phyloP scores from a whole-genome alignment of 2,113 vertebrate genomes.

The Condylura cristata region DNA sequence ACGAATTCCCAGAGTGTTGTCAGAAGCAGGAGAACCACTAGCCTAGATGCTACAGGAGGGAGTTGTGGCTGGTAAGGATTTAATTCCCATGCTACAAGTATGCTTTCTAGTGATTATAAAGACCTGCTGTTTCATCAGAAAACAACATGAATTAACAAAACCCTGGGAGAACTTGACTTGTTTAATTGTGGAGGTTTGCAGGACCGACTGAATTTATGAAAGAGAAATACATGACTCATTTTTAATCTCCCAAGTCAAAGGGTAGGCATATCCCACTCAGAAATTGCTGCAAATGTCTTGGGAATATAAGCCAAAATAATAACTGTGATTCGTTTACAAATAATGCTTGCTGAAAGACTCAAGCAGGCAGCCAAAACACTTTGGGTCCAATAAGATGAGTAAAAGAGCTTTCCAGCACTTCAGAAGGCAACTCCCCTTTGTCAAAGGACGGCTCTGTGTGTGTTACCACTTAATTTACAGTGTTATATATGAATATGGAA shows the following conservation, averaged over 20 bases:
- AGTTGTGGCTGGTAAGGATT: not conserved
- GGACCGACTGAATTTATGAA: conserved; percentile 55
- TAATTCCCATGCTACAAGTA: not conserved
- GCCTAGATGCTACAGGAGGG: not conserved
- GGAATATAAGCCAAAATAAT: conserved; percentile 64
- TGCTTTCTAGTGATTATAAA: conserved; percentile 32
- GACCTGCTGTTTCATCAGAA: conserved; percentile 24
- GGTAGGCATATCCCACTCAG: conserved; percentile 39
- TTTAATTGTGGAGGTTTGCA: conserved; percentile 45
- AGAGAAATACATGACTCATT: conserved; percentile 15
- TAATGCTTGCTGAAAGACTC: conserved; percentile 70
- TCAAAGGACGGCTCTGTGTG: conserved; percentile 6
- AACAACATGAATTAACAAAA: conserved; percentile 34
- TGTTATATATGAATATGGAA: conserved; percentile 31
- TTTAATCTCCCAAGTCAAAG: conserved; percentile 46
- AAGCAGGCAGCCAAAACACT: conserved; percentile 47
- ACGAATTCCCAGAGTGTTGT: not conserved
- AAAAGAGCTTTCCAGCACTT: conserved; percentile 32
- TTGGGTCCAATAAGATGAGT: conserved; percentile 56
- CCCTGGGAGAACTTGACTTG: conserved; percentile 9
- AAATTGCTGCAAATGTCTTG: conserved; percentile 62
- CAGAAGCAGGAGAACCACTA: not conserved
- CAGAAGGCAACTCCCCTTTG: not conserved
- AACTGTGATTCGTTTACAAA: conserved; percentile 64
- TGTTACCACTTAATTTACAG: conserved; percentile 57